Conservation (phyloP, 2,888 invertebrate genomes). For the Hydraecia micacea region DNA sequence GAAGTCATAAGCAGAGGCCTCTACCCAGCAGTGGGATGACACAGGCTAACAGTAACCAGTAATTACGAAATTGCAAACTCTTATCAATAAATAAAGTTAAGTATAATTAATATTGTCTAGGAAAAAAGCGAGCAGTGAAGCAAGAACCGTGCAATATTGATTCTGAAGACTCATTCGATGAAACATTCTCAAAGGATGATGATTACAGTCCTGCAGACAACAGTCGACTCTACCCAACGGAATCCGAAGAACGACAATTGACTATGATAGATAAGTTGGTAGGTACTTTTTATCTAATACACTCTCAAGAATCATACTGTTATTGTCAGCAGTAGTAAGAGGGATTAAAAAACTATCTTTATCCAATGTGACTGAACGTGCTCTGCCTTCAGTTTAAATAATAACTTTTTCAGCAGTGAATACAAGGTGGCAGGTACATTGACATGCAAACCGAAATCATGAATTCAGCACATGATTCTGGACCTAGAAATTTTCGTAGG, state of each 20-base stretch:
- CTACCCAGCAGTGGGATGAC: too few species aligned
- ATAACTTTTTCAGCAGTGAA: background rate
- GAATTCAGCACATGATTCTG: too few species aligned
- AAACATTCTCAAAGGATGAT: constrained; percentile 71
- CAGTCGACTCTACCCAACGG: constrained; percentile 67
- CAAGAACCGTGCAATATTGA: constrained; percentile 78
- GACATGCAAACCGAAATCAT: too few species aligned
- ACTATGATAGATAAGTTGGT: constrained; percentile 84
- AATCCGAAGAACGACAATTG: constrained; percentile 78
- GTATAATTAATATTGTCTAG: constrained; percentile 63
- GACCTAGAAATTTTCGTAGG: too few species aligned
- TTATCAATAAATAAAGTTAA: background rate
- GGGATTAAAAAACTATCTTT: background rate
- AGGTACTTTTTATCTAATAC: constrained; percentile 35
- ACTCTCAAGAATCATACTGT: background rate
- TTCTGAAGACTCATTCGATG: constrained; percentile 69
- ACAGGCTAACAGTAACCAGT: too few species aligned
- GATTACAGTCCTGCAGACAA: constrained; percentile 68
- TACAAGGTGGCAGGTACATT: too few species aligned
- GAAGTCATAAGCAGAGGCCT: too few species aligned
- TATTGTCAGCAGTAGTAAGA: background rate
- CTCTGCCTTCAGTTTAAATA: background rate
- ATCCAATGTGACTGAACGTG: background rate
- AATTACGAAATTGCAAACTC: too few species aligned
- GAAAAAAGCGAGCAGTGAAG: constrained; percentile 76